A percentile compares a stretch with the other conserved stretches of the same genome.
Evolutionary conservation across 1,140 invertebrate species (phyloP).

Genomic region (Heterodera schachtii): DNA sequence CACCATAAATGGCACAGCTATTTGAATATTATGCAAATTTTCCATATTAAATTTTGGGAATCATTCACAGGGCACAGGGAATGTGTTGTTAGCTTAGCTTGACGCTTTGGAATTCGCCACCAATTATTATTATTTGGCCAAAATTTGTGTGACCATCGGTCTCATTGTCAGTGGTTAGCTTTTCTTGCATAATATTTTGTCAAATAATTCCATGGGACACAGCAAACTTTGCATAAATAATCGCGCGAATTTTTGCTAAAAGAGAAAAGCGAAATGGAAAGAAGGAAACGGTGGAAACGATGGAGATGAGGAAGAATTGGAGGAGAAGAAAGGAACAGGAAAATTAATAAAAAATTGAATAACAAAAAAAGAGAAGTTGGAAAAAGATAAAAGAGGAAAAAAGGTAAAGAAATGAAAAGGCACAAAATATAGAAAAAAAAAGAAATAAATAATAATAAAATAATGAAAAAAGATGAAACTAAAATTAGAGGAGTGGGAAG

Average conservation of each 20-base stretch:
- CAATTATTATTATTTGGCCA: not conserved
- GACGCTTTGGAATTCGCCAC: not conserved
- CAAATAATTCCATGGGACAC: not conserved
- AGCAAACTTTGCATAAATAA: conserved; percentile 4
- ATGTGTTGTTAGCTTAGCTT: not conserved
- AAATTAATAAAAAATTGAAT: too few relatives aligned
- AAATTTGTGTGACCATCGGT: not conserved
- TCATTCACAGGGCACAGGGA: not conserved
- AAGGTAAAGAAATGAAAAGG: not conserved
- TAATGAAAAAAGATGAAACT: not conserved
- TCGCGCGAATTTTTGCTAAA: not conserved
- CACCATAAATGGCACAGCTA: too few relatives aligned
- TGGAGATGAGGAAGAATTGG: not conserved
- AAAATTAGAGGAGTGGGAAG: too few relatives aligned
- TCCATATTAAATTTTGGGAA: not conserved
- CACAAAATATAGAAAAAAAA: not conserved
- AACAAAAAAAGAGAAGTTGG: too few relatives aligned
- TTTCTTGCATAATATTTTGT: not conserved
- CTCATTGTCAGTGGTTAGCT: not conserved
- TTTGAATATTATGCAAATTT: not conserved
- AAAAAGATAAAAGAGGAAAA: too few relatives aligned
- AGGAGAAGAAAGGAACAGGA: not conserved
- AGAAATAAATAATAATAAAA: not conserved
- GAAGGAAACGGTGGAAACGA: not conserved
- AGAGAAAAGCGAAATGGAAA: not conserved